Conservation (phyloP, 2,113 vertebrate species). For the Martes martes region DNA sequence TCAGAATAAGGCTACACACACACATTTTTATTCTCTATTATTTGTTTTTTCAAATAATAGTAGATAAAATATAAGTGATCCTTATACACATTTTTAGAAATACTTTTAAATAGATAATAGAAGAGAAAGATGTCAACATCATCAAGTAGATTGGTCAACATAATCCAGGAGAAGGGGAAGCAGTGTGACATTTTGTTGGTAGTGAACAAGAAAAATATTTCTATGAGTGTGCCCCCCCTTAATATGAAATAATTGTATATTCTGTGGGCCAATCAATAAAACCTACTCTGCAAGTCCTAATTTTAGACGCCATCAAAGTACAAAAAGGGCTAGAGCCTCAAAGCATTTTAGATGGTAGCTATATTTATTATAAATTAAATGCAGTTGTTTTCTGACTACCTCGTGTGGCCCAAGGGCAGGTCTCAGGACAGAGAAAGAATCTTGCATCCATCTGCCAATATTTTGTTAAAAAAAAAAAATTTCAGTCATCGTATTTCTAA, state of each 20-base stretch:
- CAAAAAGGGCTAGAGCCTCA: not conserved
- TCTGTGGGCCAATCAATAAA: not conserved
- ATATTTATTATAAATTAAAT: not conserved
- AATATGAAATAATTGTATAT: not conserved
- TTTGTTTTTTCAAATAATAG: not conserved
- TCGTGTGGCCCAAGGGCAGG: not conserved
- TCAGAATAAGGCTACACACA: not conserved
- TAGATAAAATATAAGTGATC: not conserved
- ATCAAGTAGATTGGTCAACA: not conserved
- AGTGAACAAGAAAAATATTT: not conserved
- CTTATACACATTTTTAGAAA: not conserved
- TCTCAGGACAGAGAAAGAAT: not conserved
- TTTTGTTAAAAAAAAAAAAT: slow-evolving; percentile 27
- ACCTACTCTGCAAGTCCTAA: not conserved
- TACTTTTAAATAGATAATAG: not conserved
- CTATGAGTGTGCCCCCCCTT: not conserved
- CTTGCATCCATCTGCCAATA: not conserved
- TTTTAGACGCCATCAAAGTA: not conserved
- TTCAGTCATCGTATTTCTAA: not conserved
- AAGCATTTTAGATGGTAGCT: not conserved
- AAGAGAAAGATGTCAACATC: not conserved
- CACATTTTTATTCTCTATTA: not conserved
- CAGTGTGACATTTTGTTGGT: not conserved
- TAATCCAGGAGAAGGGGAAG: not conserved
- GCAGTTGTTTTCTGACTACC: not conserved